phyloP scores from a whole-genome alignment of 2,113 vertebrate genomes.

The Muscicapa adusta region DNA sequence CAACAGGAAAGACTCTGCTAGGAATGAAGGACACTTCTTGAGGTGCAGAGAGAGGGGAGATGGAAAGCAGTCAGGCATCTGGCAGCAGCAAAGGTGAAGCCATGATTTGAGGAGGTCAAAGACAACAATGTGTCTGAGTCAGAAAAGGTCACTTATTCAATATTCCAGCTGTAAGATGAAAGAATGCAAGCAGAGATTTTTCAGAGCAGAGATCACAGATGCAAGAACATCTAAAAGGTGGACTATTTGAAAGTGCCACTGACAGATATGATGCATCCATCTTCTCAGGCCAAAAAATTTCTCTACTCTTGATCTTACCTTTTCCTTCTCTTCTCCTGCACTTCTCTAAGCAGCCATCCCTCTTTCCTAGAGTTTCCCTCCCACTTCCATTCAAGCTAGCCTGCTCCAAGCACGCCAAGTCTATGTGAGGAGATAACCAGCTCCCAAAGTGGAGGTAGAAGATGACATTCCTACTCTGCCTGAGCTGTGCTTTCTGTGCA shows the following conservation, averaged over 20 bases:
- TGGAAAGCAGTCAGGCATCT: conserved; percentile 12
- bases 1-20: neutral
- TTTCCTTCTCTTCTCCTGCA: neutral
- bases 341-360: neutral
- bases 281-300: neutral
- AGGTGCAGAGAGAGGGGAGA: neutral
- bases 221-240: conserved; percentile 19
- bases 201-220: conserved; percentile 34
- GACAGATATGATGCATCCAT: neutral
- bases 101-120: conserved; percentile 44
- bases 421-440: neutral
- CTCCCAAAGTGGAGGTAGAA: neutral
- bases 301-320: neutral
- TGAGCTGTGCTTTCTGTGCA: neutral
- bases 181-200: conserved; percentile 28
- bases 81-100: conserved; percentile 45
- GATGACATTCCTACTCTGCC: neutral
- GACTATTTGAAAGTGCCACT: neutral
- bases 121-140: conserved; percentile 22
- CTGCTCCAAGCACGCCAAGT: neutral
- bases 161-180: conserved; percentile 54
- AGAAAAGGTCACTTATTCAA: conserved; percentile 47
- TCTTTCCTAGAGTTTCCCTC: neutral
- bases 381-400: neutral
- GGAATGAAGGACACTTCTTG: conserved; percentile 14